Evolutionary conservation across 2,888 invertebrate genomes (phyloP).

Genomic region (Ophraella communa): DNA sequence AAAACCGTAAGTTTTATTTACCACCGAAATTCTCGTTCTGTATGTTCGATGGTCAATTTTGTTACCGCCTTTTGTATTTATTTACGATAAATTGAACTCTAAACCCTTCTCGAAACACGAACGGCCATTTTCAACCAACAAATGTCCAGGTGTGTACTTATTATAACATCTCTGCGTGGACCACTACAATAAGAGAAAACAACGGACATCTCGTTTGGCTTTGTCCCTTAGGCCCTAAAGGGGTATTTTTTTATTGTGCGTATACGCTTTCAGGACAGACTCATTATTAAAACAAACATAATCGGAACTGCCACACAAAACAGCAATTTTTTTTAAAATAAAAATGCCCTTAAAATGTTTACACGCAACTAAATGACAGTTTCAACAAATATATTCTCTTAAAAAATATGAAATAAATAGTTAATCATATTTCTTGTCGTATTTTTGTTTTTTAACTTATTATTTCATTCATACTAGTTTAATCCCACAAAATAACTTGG

Average conservation of each 20-base stretch:
- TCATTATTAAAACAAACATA: conserved; percentile 37
- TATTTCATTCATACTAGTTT: too few relatives aligned
- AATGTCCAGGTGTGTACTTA: conserved; percentile 45
- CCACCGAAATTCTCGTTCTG: too few relatives aligned
- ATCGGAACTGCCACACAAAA: not conserved
- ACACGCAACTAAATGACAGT: too few relatives aligned
- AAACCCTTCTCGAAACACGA: conserved; percentile 38
- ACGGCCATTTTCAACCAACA: conserved; percentile 43
- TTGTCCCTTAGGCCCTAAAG: conserved; percentile 41
- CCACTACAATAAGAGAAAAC: conserved; percentile 42
- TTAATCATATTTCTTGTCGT: too few relatives aligned
- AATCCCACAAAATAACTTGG: too few relatives aligned
- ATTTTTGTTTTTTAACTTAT: too few relatives aligned
- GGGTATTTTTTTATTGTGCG: conserved; percentile 37
- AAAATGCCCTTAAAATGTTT: not conserved
- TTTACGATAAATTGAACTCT: conserved; percentile 35
- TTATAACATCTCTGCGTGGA: conserved; percentile 36
- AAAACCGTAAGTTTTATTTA: not conserved
- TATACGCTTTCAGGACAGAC: conserved; percentile 31
- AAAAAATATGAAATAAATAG: too few relatives aligned
- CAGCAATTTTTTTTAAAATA: not conserved
- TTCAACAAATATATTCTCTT: too few relatives aligned
- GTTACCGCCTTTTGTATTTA: conserved; percentile 13
- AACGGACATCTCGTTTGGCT: conserved; percentile 43
- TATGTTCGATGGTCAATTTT: not conserved